A percentile compares a stretch with the other conserved stretches of the same genome.
These are phyloP conservation scores for Exephanes ischioxanthus DNA, from an alignment of 2,888 invertebrate genomes.

Conservation along the genomic window DNA sequence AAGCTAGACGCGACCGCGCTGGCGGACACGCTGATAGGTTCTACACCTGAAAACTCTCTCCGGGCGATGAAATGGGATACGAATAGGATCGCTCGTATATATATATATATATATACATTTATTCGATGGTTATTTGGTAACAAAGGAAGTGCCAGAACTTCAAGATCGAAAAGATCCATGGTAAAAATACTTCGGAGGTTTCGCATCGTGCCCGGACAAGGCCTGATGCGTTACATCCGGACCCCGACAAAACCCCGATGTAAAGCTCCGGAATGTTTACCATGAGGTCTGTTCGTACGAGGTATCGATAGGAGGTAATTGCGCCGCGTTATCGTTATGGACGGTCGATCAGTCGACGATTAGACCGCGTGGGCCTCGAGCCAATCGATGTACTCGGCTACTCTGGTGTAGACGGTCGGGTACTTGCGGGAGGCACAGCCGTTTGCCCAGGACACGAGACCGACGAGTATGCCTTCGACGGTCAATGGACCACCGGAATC, in stretches of 20 bases:
- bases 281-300: no score
- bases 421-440: conserved; percentile 76
- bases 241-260: no score
- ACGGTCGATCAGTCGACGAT: not conserved
- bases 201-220: not conserved
- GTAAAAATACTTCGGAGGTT: not conserved
- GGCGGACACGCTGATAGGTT: not conserved
- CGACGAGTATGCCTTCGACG: conserved; percentile 76
- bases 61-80: not conserved
- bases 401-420: conserved; percentile 79
- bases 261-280: not conserved
- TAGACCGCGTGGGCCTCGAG: conserved; percentile 69
- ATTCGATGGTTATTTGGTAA: conserved; percentile 10
- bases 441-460: conserved; percentile 79
- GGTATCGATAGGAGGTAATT: not conserved
- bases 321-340: not conserved
- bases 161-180: not conserved
- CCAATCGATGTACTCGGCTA: conserved; percentile 74
- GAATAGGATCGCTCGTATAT: not conserved
- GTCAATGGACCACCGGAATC: conserved; percentile 81
- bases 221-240: not conserved
- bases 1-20: conserved; percentile 1
- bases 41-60: not conserved
- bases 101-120: not conserved
- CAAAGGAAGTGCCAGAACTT: not conserved